Evolutionary conservation across 2,888 invertebrate species (phyloP), one percentile per base, ranked within the genome.

Genomic region (Anticlea derivata): DNA sequence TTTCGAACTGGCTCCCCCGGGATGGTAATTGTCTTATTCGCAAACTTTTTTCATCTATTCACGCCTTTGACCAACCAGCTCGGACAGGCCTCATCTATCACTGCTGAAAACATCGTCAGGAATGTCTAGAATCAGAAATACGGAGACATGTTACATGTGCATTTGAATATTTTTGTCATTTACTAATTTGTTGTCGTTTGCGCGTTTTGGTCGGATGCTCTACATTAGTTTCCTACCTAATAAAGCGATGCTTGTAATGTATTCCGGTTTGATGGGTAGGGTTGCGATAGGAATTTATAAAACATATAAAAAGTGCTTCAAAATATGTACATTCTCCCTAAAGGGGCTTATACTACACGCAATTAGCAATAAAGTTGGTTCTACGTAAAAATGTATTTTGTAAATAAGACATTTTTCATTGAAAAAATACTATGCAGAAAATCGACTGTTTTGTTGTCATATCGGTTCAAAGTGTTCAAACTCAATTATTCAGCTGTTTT

Each of bases 101-200:
- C 8, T 27, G 26, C 17, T 4, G 11, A 33, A 12, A 30, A 27
- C 5, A 27, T 8, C 10, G 8, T 17, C n/a, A 26, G 24, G 27
- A 10, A 27, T 10, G 4, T 10, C 27, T 27, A 5, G 10, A 27
- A 27, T 10, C 27, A 10, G 3, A 5, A 27, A 27, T 10, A 2
- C 4, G 5, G 8, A 27, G 27, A 27, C 27, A 27, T 27, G 27
- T 8, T 27, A 27, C 10, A 27, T 27, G 8, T 27, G 4, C 2
- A 17, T 17, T 48, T 53, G 34, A 48, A 39, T 51, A 51, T 48
- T 52, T 54, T 44, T 20, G 48, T 40, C 33, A 49, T 53, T 54
- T 49, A 50, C 50, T 54, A 50, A 54, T 55, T 40, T 52, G 50
- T 27, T 20, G n/a, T 43, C 50, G 43, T 44, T 41, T 41, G 39